Percentiles rank a stretch among this genome's conserved stretches.
Conservation (phyloP, 1,140 invertebrate species). For the Latrodectus geometricus region DNA sequence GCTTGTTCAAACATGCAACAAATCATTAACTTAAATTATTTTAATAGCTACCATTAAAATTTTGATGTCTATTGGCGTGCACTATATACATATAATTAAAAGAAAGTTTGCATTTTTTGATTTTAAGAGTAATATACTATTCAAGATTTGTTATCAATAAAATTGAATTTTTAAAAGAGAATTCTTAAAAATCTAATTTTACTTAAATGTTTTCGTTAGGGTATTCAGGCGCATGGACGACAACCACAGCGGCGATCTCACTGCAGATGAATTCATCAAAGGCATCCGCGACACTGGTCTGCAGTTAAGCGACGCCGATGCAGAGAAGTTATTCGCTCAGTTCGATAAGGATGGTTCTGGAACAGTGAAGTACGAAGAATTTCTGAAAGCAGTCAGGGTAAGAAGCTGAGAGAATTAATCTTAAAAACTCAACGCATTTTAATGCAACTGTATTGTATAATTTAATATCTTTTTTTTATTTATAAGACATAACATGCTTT, state of each 20-base stretch:
- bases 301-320: conserved; percentile 75
- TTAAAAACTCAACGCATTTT: too few species aligned
- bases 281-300: conserved; percentile 86
- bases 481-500: background rate
- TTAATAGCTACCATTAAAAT: too few species aligned
- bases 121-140: too few species aligned
- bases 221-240: conserved; percentile 93
- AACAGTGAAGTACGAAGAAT: conserved; percentile 88
- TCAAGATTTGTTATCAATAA: too few species aligned
- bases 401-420: conserved; percentile 66
- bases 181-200: too few species aligned
- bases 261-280: conserved; percentile 84
- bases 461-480: background rate
- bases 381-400: conserved; percentile 86
- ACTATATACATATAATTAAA: too few species aligned
- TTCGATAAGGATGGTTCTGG: conserved; percentile 89
- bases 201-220: conserved; percentile 71
- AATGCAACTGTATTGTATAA: background rate
- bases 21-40: too few species aligned
- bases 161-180: too few species aligned
- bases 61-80: too few species aligned
- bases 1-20: too few species aligned
- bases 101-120: too few species aligned
- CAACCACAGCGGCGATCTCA: conserved; percentile 86
- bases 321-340: conserved; percentile 77